These are phyloP conservation scores for Baronia brevicornis DNA, from an alignment of 2,888 invertebrate genomes.

Conservation along the genomic window DNA sequence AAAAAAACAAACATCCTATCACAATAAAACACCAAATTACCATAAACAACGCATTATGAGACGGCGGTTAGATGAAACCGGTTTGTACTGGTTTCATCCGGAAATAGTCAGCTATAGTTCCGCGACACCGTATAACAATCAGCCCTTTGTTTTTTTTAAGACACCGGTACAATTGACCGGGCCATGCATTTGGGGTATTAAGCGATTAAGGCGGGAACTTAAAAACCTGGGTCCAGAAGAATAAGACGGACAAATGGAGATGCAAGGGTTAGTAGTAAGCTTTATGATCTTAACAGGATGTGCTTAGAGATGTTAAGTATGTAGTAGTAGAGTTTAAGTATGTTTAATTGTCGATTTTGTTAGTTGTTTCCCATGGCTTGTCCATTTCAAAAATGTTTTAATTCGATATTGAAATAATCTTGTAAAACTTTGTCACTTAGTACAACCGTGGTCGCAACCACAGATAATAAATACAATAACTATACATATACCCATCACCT, in stretches of 20 bases:
- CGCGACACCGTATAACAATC: constrained; percentile 60
- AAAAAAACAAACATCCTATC: constrained; percentile 40
- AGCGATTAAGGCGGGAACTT: constrained; percentile 46
- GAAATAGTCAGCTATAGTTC: constrained; percentile 55
- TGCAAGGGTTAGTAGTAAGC: constrained; percentile 32
- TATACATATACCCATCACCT: too few species aligned
- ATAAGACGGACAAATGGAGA: constrained; percentile 33
- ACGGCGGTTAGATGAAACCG: constrained; percentile 48
- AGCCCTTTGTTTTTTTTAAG: constrained; percentile 48
- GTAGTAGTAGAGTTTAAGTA: too few species aligned
- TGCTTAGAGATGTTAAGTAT: constrained; percentile 34
- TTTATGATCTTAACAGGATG: constrained; percentile 39
- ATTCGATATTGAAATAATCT: too few species aligned
- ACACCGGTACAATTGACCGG: constrained; percentile 41
- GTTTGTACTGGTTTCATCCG: constrained; percentile 55
- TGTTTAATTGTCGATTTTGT: constrained; percentile 22
- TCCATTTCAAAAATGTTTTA: too few species aligned
- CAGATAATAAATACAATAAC: too few species aligned
- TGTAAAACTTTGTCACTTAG: too few species aligned
- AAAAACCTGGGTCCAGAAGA: constrained; percentile 36
- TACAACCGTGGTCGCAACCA: too few species aligned
- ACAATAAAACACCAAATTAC: constrained; percentile 68
- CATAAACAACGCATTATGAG: constrained; percentile 70
- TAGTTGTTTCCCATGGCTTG: neutral
- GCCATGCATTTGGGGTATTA: constrained; percentile 37